Conservation (phyloP, 2,888 invertebrate species). For the Sthenelais limicola region DNA sequence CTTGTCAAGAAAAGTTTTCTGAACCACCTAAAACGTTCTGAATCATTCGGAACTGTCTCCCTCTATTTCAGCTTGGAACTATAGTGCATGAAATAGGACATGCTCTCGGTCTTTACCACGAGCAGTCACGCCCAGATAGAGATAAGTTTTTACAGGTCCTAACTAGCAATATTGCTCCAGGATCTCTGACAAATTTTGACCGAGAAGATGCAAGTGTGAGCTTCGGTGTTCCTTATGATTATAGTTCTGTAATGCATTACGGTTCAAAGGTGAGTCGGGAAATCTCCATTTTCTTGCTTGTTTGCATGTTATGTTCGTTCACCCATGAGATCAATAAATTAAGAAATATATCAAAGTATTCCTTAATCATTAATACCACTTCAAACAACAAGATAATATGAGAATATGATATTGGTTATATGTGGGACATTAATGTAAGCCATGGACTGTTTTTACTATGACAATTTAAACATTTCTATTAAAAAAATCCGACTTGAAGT, state of each 20-base stretch:
- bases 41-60: background rate
- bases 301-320: background rate
- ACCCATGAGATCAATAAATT: too few relatives aligned
- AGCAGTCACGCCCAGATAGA: slow-evolving; percentile 46
- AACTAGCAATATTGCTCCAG: slow-evolving; percentile 24
- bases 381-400: too few relatives aligned
- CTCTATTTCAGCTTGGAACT: slow-evolving; percentile 39
- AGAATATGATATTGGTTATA: too few relatives aligned
- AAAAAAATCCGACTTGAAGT: too few relatives aligned
- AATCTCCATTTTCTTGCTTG: background rate
- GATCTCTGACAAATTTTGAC: slow-evolving; percentile 31
- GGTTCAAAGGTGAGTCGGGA: slow-evolving; percentile 37
- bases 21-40: background rate
- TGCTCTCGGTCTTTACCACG: slow-evolving; percentile 47
- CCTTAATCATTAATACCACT: too few relatives aligned
- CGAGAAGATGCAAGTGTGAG: background rate
- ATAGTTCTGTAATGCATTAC: slow-evolving; percentile 50
- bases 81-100: slow-evolving; percentile 49
- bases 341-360: too few relatives aligned
- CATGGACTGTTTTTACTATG: too few relatives aligned
- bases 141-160: slow-evolving; percentile 31
- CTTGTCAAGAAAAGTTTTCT: background rate
- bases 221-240: slow-evolving; percentile 44
- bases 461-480: too few relatives aligned
- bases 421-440: too few relatives aligned